phyloP scores from a whole-genome alignment of 1,140 invertebrate species.

The Coenobita brevimanus region DNA sequence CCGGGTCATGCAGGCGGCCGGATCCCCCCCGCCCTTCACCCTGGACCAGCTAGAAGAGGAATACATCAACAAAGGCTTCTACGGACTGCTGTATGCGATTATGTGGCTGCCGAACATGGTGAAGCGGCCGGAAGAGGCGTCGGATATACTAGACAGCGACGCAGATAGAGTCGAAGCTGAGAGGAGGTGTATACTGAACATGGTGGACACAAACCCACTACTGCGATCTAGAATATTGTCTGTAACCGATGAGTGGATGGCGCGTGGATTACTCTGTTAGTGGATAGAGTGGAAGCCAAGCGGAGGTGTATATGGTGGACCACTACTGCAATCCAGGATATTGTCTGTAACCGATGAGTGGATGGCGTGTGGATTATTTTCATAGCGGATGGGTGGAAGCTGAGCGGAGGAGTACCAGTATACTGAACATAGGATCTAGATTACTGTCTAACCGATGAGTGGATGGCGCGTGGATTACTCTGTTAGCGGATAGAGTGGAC shows the following conservation, averaged over 20 bases:
- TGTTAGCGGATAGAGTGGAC: no score
- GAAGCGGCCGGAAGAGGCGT: not conserved
- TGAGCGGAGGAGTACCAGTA: constrained; percentile 6
- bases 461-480: not conserved
- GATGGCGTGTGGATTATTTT: constrained; percentile 3
- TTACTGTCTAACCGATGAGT: constrained; percentile 41
- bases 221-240: constrained; percentile 26
- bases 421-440: not conserved
- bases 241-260: constrained; percentile 24
- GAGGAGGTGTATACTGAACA: not conserved
- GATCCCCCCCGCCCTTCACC: not conserved
- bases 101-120: constrained; percentile 39
- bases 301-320: constrained; percentile 39
- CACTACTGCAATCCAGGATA: not conserved
- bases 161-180: not conserved
- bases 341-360: constrained; percentile 39
- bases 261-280: constrained; percentile 14
- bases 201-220: constrained; percentile 35
- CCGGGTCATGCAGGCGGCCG: not conserved
- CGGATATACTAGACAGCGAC: not conserved
- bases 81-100: constrained; percentile 17
- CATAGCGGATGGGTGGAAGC: not conserved
- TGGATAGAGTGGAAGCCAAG: not conserved
- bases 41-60: constrained; percentile 32
- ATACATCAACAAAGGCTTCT: constrained; percentile 29